Base-by-base conservation (phyloP, 2,113 vertebrate genomes). In the Tauraco erythrolophus region DNA sequence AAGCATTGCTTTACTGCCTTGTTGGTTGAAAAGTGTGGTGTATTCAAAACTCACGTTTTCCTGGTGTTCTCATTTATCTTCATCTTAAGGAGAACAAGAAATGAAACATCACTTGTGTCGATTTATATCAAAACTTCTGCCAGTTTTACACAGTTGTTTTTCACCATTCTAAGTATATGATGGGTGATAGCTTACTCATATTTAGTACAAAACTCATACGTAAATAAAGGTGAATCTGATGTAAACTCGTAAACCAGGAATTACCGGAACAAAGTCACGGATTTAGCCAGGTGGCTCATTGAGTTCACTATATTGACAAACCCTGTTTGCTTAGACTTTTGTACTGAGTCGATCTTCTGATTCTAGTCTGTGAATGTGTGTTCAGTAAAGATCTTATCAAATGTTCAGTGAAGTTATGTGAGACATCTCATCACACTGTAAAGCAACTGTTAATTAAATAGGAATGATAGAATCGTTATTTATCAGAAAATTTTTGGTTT, bases 241-340 rank as follows among this genome's bases (percentile, higher is more conserved):
- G 57, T 94, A 90, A 93, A 69, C 79, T 93, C 43, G 74, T 83
- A 77, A 90, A 80, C 24, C 74, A 45, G 69, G 89, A 82, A 54
- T 71, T 94, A 80, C 82, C 21, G 51, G 95, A 93, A 95, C 89
- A 89, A 82, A 69, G 76, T 77, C 27, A 57, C 27, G 54, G 89
- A 94, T 95, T 95, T 88, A 78, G 79, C 39, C 94, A 93, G 81
- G 46, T 97, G 89, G 81, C 53, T 96, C 25, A 15, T 50, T 48
- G 60, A 56, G 27, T 56, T 92, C 71, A 30, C 51, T 79, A 1
- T 25, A 5, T 51, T 82, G 39, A 70, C 70, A 84, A 57, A 72
- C 28, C 19, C 23, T 90, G 5, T 97, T 93, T 97, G 61, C 76
- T 90, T 80, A 46, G 75, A 57, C 64, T 80, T 79, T 41, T 65